Evolutionary conservation across 2,888 invertebrate species (phyloP), one percentile per base, ranked within the genome.

Genomic region (Stramonita haemastoma): DNA sequence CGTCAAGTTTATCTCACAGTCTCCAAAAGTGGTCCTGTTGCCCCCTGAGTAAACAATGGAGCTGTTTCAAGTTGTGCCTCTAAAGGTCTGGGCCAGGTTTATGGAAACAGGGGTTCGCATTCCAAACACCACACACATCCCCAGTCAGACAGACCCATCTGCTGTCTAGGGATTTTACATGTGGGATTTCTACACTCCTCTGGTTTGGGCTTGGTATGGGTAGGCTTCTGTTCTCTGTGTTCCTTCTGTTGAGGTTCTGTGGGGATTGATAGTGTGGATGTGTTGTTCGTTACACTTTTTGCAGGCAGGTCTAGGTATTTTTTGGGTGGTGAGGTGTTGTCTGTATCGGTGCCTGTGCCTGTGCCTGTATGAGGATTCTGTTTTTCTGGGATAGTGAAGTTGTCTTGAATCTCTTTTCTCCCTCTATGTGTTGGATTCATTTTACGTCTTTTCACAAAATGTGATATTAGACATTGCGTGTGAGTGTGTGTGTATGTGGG

Each of bases 31-130:
- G 56, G 57, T 29, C 57, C 85, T 32, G 29, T 85, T 60, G 32
- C 57, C 85, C 85, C 57, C 15, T 13, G 85, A n/a, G 60, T 85
- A 85, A 85, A 85, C 85, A n/a, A 85, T 5, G 29, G 17, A 34
- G 85, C 13, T 60, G 85, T 32, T 85, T 85, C 60, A 57, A 85
- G 57, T 57, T 26, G 85, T 29, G n/a, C 29, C 57, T 19, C 19
- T 56, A 57, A n/a, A 22, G 46, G 36, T 8, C 17, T 15, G 22
- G 8, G 26, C 15, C 17, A 57, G 57, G 85, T 85, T 85, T 85
- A 85, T 85, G 46, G 85, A 85, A 29, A 57, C 85, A 57, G 6
- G 32, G 8, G 60, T 85, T n/a, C 29, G 57, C 85, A 57, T 85
- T 29, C 85, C 85, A 85, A 15, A 17, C 85, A 56, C 60, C 83